phyloP scores from a whole-genome alignment of 2,797 vertebrate species.

The Pseudotriccus pelzelni region DNA sequence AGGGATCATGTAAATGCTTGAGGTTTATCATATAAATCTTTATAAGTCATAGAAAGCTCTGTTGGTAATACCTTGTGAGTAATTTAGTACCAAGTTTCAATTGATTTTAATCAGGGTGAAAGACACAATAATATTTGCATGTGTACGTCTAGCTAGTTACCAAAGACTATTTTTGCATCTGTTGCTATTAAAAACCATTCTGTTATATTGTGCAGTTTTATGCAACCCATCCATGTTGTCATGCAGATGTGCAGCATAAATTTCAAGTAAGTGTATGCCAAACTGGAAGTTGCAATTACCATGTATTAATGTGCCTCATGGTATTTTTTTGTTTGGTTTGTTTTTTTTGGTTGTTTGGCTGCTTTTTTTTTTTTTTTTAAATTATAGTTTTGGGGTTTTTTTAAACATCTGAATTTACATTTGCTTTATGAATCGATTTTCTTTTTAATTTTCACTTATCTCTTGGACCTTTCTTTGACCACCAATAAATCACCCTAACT shows the following conservation, averaged over 20 bases:
- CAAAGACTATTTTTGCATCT: not conserved
- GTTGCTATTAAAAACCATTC: not conserved
- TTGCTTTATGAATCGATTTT: not conserved
- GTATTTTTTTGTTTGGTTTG: not conserved
- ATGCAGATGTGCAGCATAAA: not conserved
- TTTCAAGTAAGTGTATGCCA: not conserved
- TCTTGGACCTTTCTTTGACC: not conserved
- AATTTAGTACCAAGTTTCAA: not conserved
- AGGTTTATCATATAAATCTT: not conserved
- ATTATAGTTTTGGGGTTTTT: not conserved
- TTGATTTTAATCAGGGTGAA: not conserved
- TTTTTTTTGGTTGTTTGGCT: not conserved
- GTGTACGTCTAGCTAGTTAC: not conserved
- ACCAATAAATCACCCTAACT: fast-evolving
- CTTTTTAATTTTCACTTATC: not conserved
- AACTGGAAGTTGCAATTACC: not conserved
- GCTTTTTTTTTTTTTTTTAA: not conserved
- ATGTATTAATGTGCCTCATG: not conserved
- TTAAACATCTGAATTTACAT: not conserved
- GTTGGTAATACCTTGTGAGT: not conserved
- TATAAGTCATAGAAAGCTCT: not conserved
- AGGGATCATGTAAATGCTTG: not conserved
- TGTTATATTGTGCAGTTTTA: not conserved
- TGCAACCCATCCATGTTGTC: not conserved
- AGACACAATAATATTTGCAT: not conserved